Base-by-base conservation (phyloP, 2,888 invertebrate species). In the Tiphia femorata region DNA sequence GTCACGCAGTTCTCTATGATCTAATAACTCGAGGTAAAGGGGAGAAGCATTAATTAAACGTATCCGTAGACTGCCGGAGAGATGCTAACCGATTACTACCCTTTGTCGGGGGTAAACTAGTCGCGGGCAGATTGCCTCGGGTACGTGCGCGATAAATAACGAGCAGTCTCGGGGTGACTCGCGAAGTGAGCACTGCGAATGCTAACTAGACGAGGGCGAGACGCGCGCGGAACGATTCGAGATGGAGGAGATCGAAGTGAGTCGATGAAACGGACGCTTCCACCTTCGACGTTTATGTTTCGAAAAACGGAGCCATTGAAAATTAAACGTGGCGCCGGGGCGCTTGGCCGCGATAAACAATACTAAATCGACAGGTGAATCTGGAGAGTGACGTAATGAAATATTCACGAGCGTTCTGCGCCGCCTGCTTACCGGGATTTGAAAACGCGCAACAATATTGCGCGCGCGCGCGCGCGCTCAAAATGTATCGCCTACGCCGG, bases 1-100 rank as follows among this genome's bases (percentile, higher is more conserved):
- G n/a, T 38, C 42, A 44, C 42, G 21, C 33, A 16, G 27, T 30
- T 46, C 30, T 49, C 48, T 44, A 19, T 6, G 8, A 19, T 21
- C 20, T 20, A 7, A 7, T 7, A 40, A 30, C 7, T 30, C 20
- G 8, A 12, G 10, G 19, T n/a, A 46, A 56, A 51, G 41, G n/a
- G n/a, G 52, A 42, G 37, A 41, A 41, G 46, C 25, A 35, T 42
- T 35, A 47, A 52, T 52, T 20, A 56, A 35, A 52, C 42, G 40
- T 41, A 12, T 50, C 40, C 23, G 16, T 21, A 7, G n/a, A 30
- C 7, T n/a, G 8, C 35, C 3, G 12, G 16, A 27, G 23, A 33
- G 12, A 33, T n/a, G 4, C 33, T 14, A 1, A 14, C 33, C 3
- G 4, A 7, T 33, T 33, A 33, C 14, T 33, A 14, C 14, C 33